phyloP scores from a whole-genome alignment of 2,888 invertebrate genomes.

The Uloborus plumipes region DNA sequence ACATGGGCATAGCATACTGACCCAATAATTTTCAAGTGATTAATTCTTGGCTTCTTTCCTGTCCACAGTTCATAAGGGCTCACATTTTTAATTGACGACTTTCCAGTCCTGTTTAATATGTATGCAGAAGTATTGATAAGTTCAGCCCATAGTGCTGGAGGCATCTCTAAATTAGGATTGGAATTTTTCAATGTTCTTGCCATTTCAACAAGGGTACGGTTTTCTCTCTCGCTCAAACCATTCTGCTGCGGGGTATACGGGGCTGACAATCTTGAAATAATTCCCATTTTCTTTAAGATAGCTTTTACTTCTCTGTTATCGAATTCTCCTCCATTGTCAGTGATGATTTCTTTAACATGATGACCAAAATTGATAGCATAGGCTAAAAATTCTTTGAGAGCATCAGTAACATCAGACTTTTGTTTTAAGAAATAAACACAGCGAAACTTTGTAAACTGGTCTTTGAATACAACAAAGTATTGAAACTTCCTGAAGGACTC shows the following conservation, averaged over 20 bases:
- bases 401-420: conserved; percentile 18
- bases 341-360: conserved; percentile 31
- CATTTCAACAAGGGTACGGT: conserved; percentile 57
- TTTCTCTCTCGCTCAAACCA: conserved; percentile 56
- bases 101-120: conserved; percentile 22
- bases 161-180: conserved; percentile 8
- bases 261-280: conserved; percentile 51
- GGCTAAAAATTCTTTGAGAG: conserved; percentile 1
- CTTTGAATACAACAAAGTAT: conserved; percentile 64
- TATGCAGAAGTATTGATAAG: conserved; percentile 9
- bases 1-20: conserved; percentile 46
- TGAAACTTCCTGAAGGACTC: conserved; percentile 20
- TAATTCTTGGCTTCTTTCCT: conserved; percentile 50
- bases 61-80: conserved; percentile 52
- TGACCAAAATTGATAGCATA: conserved; percentile 14
- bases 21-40: conserved; percentile 59
- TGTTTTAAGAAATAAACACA: conserved; percentile 32
- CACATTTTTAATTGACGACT: conserved; percentile 1
- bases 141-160: conserved; percentile 1
- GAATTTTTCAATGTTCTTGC: conserved; percentile 23
- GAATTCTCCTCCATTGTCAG: conserved; percentile 53
- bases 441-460: conserved; percentile 47
- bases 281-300: conserved; percentile 42
- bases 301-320: conserved; percentile 27
- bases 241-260: conserved; percentile 64